Percentiles rank a stretch among this genome's conserved stretches.
These are phyloP conservation scores for Mus pahari DNA, from an alignment of 2,113 vertebrate species.

Conservation along the genomic window DNA sequence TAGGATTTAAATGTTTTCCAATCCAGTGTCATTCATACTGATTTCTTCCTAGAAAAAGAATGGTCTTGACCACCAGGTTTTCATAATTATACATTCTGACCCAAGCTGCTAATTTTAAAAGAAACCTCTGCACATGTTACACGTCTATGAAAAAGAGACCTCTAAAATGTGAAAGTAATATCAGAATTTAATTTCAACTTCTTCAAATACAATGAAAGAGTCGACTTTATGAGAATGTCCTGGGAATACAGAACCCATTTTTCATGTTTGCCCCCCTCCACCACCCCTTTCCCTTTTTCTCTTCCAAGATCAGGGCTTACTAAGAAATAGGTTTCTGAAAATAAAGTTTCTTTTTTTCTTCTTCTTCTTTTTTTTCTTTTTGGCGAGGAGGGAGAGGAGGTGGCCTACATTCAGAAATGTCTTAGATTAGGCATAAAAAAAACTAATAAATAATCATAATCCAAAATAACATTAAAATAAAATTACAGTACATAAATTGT, in stretches of 20 bases:
- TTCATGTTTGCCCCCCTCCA: slow-evolving; percentile 40
- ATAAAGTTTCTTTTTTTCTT: slow-evolving; percentile 49
- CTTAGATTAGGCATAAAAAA: slow-evolving; percentile 83
- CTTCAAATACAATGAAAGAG: slow-evolving; percentile 62
- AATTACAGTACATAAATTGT: slow-evolving; percentile 85
- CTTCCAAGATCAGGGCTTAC: slow-evolving; percentile 58
- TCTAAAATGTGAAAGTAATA: slow-evolving; percentile 11
- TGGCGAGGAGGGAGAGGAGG: slow-evolving; percentile 5
- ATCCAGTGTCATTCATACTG: not conserved
- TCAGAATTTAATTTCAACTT: slow-evolving; percentile 76
- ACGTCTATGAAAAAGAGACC: not conserved
- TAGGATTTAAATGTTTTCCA: slow-evolving; percentile 14
- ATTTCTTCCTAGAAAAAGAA: slow-evolving; percentile 56
- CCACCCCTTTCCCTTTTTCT: not conserved
- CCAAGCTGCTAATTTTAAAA: not conserved
- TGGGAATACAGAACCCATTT: slow-evolving; percentile 51
- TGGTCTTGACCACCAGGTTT: not conserved
- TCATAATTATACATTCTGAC: slow-evolving; percentile 67
- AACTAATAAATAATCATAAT: slow-evolving; percentile 86
- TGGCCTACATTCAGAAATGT: slow-evolving; percentile 85
- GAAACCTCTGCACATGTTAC: slow-evolving; percentile 39
- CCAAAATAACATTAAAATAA: slow-evolving; percentile 88
- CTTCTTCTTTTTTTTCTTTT: too few relatives aligned
- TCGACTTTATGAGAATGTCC: slow-evolving; percentile 64
- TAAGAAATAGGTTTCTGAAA: slow-evolving; percentile 58